Evolutionary conservation across 1,140 invertebrate species (phyloP).

Genomic region (Platyscapa corneri): DNA sequence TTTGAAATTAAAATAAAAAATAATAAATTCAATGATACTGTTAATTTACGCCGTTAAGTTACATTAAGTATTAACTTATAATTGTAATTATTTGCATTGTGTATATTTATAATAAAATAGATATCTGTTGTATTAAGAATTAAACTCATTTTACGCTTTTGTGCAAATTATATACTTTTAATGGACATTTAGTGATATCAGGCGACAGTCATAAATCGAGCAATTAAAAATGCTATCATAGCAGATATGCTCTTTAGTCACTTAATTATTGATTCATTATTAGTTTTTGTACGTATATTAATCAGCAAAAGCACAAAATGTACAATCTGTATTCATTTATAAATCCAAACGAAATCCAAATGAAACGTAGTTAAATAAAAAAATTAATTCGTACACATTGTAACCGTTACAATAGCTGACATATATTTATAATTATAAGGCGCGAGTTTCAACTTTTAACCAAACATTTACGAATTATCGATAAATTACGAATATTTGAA

Average conservation of each 20-base stretch:
- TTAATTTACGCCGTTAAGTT: background rate
- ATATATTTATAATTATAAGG: too few species aligned
- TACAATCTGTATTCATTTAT: background rate
- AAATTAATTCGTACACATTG: too few species aligned
- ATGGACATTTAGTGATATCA: background rate
- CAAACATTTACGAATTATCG: too few species aligned
- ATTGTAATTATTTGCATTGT: background rate
- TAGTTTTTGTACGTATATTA: background rate
- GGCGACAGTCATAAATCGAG: background rate
- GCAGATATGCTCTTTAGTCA: background rate
- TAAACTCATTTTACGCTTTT: background rate
- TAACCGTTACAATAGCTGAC: too few species aligned
- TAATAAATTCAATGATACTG: background rate
- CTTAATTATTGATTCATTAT: background rate
- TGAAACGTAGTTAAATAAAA: too few species aligned
- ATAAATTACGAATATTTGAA: too few species aligned
- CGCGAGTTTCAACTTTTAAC: too few species aligned
- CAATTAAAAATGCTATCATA: background rate
- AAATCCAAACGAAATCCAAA: too few species aligned
- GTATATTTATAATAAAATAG: background rate
- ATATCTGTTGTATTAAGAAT: background rate
- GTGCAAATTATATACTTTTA: background rate
- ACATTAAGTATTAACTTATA: background rate
- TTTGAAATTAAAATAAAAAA: background rate
- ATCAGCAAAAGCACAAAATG: background rate